Percentiles rank a stretch among this genome's conserved stretches.
Evolutionary conservation across 2,113 vertebrate genomes (phyloP).

Genomic region (Eleginops maclovinus): DNA sequence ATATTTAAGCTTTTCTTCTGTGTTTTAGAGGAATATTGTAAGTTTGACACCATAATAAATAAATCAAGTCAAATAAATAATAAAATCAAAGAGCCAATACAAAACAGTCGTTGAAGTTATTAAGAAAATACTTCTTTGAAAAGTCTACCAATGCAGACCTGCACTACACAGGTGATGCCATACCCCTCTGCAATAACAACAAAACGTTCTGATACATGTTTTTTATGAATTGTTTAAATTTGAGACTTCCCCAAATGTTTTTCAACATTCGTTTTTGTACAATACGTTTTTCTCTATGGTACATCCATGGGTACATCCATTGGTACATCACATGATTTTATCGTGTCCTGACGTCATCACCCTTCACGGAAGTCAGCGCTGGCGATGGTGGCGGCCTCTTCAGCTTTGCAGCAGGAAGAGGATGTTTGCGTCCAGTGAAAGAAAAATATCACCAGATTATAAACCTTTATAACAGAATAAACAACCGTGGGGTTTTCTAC

Average conservation of each 20-base stretch:
- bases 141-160: background rate
- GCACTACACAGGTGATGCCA: background rate
- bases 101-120: background rate
- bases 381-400: slow-evolving; percentile 67
- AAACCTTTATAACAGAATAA: slow-evolving; percentile 6
- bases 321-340: slow-evolving; percentile 54
- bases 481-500: background rate
- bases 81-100: background rate
- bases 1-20: background rate
- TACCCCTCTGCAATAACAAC: background rate
- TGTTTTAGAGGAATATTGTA: background rate
- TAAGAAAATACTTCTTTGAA: background rate
- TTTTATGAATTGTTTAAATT: background rate
- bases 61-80: no score
- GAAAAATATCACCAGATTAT: slow-evolving; percentile 23
- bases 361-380: slow-evolving; percentile 69
- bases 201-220: background rate
- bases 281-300: background rate
- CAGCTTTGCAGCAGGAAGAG: slow-evolving; percentile 68
- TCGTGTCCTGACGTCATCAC: slow-evolving; percentile 59
- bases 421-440: slow-evolving; percentile 64
- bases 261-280: background rate
- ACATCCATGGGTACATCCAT: slow-evolving; percentile 1
- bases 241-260: background rate
- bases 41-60: background rate